A percentile compares a stretch with the other conserved stretches of the same genome.
These are phyloP conservation scores for Ambastaia sidthimunki DNA, from an alignment of 2,797 vertebrate species.

Conservation along the genomic window DNA sequence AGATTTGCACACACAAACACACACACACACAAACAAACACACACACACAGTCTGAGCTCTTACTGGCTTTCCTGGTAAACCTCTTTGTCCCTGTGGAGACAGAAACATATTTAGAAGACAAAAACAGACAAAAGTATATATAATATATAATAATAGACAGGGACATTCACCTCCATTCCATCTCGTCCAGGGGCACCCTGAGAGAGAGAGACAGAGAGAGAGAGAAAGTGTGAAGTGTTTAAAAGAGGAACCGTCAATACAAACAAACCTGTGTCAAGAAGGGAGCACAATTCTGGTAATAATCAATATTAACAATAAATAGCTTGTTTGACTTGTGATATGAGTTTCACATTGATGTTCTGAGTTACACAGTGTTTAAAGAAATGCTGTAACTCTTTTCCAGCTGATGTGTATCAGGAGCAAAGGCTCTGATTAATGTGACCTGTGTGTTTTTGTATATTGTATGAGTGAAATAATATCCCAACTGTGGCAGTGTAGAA, in stretches of 20 bases:
- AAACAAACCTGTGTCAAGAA: no score
- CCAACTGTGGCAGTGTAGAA: neutral
- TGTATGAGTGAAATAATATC: no score
- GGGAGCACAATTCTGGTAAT: no score
- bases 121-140: neutral
- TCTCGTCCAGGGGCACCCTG: constrained; percentile 74
- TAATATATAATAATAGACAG: neutral
- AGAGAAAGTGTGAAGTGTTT: neutral
- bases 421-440: no score
- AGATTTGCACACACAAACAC: neutral
- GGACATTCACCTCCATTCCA: constrained; percentile 70
- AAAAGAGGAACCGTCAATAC: no score
- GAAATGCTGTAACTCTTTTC: no score
- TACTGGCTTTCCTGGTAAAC: constrained; percentile 78
- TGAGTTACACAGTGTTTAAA: no score
- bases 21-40: neutral
- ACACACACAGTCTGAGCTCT: neutral
- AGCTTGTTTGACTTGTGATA: no score
- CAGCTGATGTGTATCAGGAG: no score
- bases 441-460: no score
- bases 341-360: no score
- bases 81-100: constrained; percentile 72
- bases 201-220: constrained; percentile 36
- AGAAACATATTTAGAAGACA: neutral
- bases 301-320: no score